Evolutionary conservation across 1,140 invertebrate species (phyloP), one percentile per base, ranked within the genome.

Genomic region (Panagrolaimus sp.): DNA sequence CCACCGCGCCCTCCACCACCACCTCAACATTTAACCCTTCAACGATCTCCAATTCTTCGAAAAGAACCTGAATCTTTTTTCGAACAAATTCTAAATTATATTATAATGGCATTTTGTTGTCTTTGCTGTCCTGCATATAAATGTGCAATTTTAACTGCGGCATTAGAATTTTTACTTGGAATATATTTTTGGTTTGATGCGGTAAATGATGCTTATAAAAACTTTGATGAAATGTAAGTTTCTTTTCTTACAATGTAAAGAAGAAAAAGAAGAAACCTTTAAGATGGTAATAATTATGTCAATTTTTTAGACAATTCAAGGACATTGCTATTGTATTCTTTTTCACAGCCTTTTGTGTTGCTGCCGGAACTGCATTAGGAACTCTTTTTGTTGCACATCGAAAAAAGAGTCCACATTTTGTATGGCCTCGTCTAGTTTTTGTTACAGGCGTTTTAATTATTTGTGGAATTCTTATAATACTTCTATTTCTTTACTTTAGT

Each of bases 151-250:
- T 26, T 12, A 21, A 58, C 28, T 28, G 52, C 52, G 21, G 52
- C 28, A 12, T 26, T 58, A 12, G 52, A 58, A 28, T 28, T 58
- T 28, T 12, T 58, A 21, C 21, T 58, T 10, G 52, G 52, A 12
- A 12, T 58, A 28, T 58, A 58, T 28, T 58, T 26, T 28, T 58
- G 21, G 21, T 58, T 58, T 28, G 52, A 58, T 28, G 28, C 21
- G 14, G 14, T 58, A 12, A 58, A 58, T 28, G 21, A 58, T 28
- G 52, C 21, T 58, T 58, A 58, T 58, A 21, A 21, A 58, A 58
- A 58, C 17, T 38, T 38, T 58, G 52, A 58, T n/a, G 52, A 21
- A 28, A 12, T 58, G 52, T 58, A 58, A 58, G 21, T 58, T 58
- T 28, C 8, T 58, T 58, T 58, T 58, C 52, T 58, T 38, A 38